These are phyloP conservation scores for Podabrus alpinus DNA, from an alignment of 2,888 invertebrate genomes.

Conservation along the genomic window DNA sequence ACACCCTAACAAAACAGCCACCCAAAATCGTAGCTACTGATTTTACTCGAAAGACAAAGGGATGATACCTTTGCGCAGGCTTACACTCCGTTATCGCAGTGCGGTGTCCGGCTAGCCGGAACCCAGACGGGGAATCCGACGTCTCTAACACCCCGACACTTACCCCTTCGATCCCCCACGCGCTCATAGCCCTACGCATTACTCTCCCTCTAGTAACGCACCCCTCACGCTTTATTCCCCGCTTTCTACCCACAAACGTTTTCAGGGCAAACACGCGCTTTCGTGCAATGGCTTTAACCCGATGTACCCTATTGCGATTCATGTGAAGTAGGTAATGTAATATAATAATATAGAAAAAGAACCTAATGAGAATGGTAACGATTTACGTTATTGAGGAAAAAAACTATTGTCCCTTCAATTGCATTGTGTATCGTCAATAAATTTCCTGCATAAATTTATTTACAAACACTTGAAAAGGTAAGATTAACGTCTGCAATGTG, in stretches of 20 bases:
- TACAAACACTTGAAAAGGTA: background rate
- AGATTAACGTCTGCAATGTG: constrained; percentile 6
- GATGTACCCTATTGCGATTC: constrained; percentile 25
- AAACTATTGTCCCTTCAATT: background rate
- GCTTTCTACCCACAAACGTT: constrained; percentile 13
- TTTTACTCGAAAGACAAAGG: constrained; percentile 20
- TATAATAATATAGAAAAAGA: background rate
- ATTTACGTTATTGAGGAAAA: background rate
- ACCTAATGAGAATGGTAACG: background rate
- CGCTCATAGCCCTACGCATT: constrained; percentile 28
- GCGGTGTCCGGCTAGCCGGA: constrained; percentile 46
- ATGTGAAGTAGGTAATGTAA: constrained; percentile 24
- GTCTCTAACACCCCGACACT: constrained; percentile 33
- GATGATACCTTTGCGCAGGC: constrained; percentile 23
- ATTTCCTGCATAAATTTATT: background rate
- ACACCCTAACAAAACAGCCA: background rate
- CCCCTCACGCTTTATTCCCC: constrained; percentile 16
- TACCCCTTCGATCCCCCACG: constrained; percentile 32
- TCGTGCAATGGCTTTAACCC: constrained; percentile 20
- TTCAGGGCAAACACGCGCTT: constrained; percentile 30
- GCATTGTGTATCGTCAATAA: background rate
- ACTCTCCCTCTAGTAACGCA: constrained; percentile 12
- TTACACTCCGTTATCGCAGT: constrained; percentile 33
- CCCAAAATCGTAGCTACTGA: background rate
- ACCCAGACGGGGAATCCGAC: constrained; percentile 47